Evolutionary conservation across 2,888 invertebrate species (phyloP), one percentile per base, ranked within the genome.

Genomic region (Leptopilina myrica): DNA sequence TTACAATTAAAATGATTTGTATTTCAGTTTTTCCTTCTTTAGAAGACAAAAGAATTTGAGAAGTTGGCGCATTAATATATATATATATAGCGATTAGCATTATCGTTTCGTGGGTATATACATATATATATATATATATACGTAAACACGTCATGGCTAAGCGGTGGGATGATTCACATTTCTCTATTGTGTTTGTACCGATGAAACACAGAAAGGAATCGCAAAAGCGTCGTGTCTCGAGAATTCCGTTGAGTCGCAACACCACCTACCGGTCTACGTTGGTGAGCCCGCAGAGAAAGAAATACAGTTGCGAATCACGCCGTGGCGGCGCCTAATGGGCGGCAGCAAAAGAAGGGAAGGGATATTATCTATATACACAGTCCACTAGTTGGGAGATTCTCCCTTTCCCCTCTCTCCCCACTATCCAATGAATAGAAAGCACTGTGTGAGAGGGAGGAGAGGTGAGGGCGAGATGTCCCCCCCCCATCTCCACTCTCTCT

Each of bases 301-400:
- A 89, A 90, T 89, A 90, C 86, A 89, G 90, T 90, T 91, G 89
- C 90, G 90, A 91, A 91, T 90, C 90, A 90, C 90, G 90, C 90
- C 90, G 90, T 84, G 87, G 88, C 89, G 90, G 91, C 90, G 91
- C 89, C 91, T 90, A 90, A 91, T 91, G 89, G 91, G 90, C 91
- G 91, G 90, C 90, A 87, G 90, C 90, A 89, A 90, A 89, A 89
- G 87, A 2, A 49, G 11, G 11, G 49, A 49, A 12, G 49, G 49
- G 49, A 11, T 49, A 12, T 69, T 64, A 86, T 84, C 62, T 62
- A 62, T 62, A 62, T 62, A 62, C 59, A 83, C 82, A 81, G 80
- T 77, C 80, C 79, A 77, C 81, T 79, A 80, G 78, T 76, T 73
- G 79, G 67, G 73, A 73, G 76, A 78, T 75, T 8, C 8, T 8